Conservation (phyloP, 2,888 invertebrate genomes). For the Brachypalpus laphriformis region DNA sequence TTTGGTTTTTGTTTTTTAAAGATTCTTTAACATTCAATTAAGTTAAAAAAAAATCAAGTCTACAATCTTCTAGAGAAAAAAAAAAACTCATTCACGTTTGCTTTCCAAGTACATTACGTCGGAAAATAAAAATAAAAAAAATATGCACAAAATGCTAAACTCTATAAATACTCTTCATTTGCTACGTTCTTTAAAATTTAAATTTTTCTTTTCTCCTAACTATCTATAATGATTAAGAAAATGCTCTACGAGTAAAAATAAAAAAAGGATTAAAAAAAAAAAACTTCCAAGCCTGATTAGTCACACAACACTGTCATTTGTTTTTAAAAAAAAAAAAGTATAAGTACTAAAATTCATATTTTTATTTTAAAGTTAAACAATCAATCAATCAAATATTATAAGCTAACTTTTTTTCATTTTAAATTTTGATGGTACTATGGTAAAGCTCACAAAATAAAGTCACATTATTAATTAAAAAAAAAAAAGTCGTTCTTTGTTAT, state of each 20-base stretch:
- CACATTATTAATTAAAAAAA: constrained; percentile 44
- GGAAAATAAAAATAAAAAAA: constrained; percentile 33
- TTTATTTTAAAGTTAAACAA: constrained; percentile 50
- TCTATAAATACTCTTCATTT: constrained; percentile 40
- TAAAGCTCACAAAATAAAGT: constrained; percentile 65
- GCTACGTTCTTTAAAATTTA: constrained; percentile 26
- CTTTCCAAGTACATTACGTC: constrained; percentile 72
- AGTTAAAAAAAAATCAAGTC: constrained; percentile 32
- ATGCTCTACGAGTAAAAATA: constrained; percentile 54
- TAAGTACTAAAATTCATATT: constrained; percentile 28
- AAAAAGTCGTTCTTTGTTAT: constrained; percentile 62
- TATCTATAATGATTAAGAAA: constrained; percentile 27
- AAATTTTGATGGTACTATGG: constrained; percentile 64
- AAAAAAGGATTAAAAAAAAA: constrained; percentile 25
- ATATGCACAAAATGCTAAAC: constrained; percentile 69
- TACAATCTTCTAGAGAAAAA: constrained; percentile 27
- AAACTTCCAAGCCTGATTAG: constrained; percentile 74
- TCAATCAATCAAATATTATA: constrained; percentile 31
- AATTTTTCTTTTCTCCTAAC: constrained; percentile 38
- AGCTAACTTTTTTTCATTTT: constrained; percentile 30
- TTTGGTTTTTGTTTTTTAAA: constrained; percentile 58
- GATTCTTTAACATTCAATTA: constrained; percentile 73
- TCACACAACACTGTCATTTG: constrained; percentile 75
- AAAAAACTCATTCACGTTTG: constrained; percentile 59
- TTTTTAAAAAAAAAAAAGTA: constrained; percentile 18